Evolutionary conservation across 2,888 invertebrate genomes (phyloP), one percentile per base, ranked within the genome.

Genomic region (Parochlus steinenii): DNA sequence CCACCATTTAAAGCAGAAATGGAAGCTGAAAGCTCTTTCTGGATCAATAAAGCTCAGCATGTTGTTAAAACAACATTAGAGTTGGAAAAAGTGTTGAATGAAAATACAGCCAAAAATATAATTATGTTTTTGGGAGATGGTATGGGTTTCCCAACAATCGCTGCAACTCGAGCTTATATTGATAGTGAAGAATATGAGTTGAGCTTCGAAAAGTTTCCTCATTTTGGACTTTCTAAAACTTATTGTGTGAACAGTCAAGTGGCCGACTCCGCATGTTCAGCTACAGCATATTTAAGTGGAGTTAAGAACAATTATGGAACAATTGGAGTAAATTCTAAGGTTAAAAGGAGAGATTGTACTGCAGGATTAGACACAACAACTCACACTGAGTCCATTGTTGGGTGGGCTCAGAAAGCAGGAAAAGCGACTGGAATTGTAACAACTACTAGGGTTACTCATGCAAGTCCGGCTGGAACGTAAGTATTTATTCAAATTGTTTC

Each of bases 71-170:
- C n/a, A n/a, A n/a, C n/a, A n/a, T n/a, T n/a, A n/a, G n/a, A n/a
- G n/a, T n/a, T n/a, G n/a, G n/a, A n/a, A n/a, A n/a, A n/a, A n/a
- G n/a, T n/a, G n/a, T n/a, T n/a, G 1, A 58, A 55, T 11, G 56
- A 47, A 2, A 64, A 65, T 28, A 60, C 58, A 41, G 77, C 78
- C 1, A 76, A 73, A 52, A 87, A 86, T 54, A 65, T 83, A 1
- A 81, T 87, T 37, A 50, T 86, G 38, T 85, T 86, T 48, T 60
- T 89, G 12, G 87, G 87, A 1, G 87, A 89, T 49, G 87, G 87
- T 2, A 83, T 89, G 85, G 82, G 83, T 16, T 63, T 85, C 32
- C 66, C 83, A 0, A 87, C 87, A 0, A 56, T 83, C 11, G 73
- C 80, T 0, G 82, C 85, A 0, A 70, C 82, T 0, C 65, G 87